phyloP scores from a whole-genome alignment of 2,797 vertebrate genomes.

The Smutsia gigantea region DNA sequence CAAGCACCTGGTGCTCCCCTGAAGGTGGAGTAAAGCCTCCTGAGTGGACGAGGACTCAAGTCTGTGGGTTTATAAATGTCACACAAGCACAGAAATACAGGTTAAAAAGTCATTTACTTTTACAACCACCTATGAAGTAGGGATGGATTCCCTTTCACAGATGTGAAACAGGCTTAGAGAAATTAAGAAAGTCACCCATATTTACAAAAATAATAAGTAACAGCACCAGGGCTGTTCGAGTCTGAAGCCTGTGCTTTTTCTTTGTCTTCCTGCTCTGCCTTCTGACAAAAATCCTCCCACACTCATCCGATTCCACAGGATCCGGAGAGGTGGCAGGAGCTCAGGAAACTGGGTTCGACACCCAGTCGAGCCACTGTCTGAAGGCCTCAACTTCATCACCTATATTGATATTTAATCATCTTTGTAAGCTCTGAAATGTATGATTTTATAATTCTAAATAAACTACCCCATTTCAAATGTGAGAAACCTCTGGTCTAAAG shows the following conservation, averaged over 20 bases:
- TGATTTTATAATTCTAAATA: background rate
- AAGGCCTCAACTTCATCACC: background rate
- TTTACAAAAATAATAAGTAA: background rate
- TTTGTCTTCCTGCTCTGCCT: background rate
- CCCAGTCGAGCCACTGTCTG: no score
- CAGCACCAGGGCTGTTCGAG: background rate
- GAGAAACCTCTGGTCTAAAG: background rate
- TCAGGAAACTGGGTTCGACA: background rate
- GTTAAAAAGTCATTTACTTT: background rate
- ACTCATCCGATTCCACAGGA: background rate
- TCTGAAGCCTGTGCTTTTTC: background rate
- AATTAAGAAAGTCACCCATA: background rate
- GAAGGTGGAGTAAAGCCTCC: background rate
- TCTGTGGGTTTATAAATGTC: no score
- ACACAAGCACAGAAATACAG: background rate
- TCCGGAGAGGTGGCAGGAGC: rapidly evolving
- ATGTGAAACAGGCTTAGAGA: background rate
- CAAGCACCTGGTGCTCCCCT: background rate
- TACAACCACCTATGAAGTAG: background rate
- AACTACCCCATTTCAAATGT: background rate
- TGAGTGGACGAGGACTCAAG: background rate
- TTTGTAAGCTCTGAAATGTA: background rate
- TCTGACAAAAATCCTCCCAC: background rate
- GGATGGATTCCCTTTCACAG: background rate
- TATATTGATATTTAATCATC: background rate